Evolutionary conservation across 2,888 invertebrate species (phyloP), one percentile per base, ranked within the genome.

Genomic region (Deroplatys truncata): DNA sequence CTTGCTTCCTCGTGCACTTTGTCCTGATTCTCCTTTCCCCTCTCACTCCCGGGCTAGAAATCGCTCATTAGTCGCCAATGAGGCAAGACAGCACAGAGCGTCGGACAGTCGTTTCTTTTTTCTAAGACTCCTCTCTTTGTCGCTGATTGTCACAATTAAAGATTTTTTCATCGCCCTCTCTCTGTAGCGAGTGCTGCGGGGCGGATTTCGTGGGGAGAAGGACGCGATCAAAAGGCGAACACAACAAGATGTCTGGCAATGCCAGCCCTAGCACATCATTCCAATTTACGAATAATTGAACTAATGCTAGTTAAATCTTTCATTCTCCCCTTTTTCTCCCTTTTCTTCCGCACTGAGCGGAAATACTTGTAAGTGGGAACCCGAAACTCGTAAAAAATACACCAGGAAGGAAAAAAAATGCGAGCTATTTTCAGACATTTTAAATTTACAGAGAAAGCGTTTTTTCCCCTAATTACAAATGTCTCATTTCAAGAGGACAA

Each of bases 141-240:
- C 85, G 56, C 84, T 91, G 91, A 91, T 91, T 91, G 90, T 91
- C 90, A 88, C 91, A 91, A 91, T 91, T 91, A 91, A 90, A 91
- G 91, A 89, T 89, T 90, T 89, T 89, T 90, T 88, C 91, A 89
- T 89, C 91, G 87, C 90, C 91, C 85, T 82, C 86, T 89, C 49
- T 84, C 88, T 72, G 49, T 28, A 49, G 49, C 85, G 28, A 49
- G 28, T 56, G 43, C 85, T 49, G 85, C 43, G 28, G 85, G 35
- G 85, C 85, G 85, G 43, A 85, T 28, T 85, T 43, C 49, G 43
- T 16, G 43, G 49, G 49, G 56, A 72, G 56, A 72, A 20, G 56
- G 20, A 72, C 56, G 56, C 56, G 56, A 72, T 72, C 56, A 72
- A 72, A 72, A 72, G 56, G 56, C 56, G 56, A 85, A 85, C 85